phyloP scores from a whole-genome alignment of 2,113 vertebrate genomes.

The Sterrhoptilus dennistouni region DNA sequence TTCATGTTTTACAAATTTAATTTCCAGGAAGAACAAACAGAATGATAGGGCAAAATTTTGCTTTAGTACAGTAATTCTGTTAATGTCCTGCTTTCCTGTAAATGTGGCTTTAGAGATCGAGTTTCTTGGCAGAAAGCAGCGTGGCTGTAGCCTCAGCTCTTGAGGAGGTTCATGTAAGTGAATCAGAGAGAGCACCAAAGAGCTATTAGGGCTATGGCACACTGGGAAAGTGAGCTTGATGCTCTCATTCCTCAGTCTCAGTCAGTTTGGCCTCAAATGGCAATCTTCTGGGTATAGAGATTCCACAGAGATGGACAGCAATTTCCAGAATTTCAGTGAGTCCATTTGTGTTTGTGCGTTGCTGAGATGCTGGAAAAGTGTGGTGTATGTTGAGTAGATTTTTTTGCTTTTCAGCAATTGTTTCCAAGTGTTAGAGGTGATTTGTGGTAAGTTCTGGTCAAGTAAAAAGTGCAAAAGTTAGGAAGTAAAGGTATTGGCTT shows the following conservation, averaged over 20 bases:
- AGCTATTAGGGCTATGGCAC: background rate
- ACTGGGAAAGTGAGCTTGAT: background rate
- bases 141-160: background rate
- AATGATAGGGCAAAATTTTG: background rate
- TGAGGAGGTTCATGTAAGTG: background rate
- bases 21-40: background rate
- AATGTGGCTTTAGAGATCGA: background rate
- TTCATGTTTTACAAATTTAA: background rate
- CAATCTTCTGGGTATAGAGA: background rate
- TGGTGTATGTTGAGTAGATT: background rate
- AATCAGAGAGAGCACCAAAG: background rate
- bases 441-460: background rate
- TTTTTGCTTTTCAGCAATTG: background rate
- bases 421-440: background rate
- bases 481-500: background rate
- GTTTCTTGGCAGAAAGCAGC: slow-evolving; percentile 23
- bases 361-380: background rate
- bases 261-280: background rate
- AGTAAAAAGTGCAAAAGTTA: background rate
- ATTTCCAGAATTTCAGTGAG: background rate
- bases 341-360: background rate
- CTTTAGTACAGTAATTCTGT: background rate
- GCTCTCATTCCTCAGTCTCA: background rate
- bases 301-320: background rate
- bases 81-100: background rate